phyloP scores from a whole-genome alignment of 2,113 vertebrate genomes.

The Argyrosomus japonicus region DNA sequence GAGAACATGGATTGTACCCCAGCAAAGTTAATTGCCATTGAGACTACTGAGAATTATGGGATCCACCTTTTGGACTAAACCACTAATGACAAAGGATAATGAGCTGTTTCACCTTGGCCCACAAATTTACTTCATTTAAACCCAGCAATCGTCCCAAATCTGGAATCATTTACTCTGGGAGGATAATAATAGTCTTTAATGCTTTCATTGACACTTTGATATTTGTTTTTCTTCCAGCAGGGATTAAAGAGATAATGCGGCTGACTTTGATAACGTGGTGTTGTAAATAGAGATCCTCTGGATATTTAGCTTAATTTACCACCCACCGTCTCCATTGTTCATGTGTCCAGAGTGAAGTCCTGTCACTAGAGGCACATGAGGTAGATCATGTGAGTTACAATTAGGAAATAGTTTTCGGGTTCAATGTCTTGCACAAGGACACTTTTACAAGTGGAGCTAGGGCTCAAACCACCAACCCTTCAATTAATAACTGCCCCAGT shows the following conservation, averaged over 20 bases:
- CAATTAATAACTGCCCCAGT: not conserved
- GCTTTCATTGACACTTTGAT: conserved; percentile 20
- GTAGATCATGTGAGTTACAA: not conserved
- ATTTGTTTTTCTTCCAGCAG: conserved; percentile 28
- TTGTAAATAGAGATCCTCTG: not conserved
- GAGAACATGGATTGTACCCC: conserved; percentile 5
- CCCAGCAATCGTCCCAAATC: conserved; percentile 52
- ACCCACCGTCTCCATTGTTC: not conserved
- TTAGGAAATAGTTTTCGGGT: not conserved
- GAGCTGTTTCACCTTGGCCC: conserved; percentile 81
- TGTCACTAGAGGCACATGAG: not conserved
- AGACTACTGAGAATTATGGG: conserved; percentile 59
- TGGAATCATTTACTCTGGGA: conserved; percentile 36
- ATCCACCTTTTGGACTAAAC: conserved; percentile 58
- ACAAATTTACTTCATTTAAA: conserved; percentile 70
- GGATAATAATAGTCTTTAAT: conserved; percentile 32
- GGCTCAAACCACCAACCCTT: not conserved
- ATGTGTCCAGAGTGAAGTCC: not conserved
- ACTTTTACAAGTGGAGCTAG: not conserved
- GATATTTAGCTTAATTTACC: conserved; percentile 31
- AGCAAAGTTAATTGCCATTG: conserved; percentile 63
- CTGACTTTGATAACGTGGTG: conserved; percentile 14
- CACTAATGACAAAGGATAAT: conserved; percentile 69
- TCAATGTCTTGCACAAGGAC: conserved; percentile 4
- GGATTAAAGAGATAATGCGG: conserved; percentile 35